Base-by-base conservation (phyloP, 2,888 invertebrate genomes). In the Diarsia brunnea region DNA sequence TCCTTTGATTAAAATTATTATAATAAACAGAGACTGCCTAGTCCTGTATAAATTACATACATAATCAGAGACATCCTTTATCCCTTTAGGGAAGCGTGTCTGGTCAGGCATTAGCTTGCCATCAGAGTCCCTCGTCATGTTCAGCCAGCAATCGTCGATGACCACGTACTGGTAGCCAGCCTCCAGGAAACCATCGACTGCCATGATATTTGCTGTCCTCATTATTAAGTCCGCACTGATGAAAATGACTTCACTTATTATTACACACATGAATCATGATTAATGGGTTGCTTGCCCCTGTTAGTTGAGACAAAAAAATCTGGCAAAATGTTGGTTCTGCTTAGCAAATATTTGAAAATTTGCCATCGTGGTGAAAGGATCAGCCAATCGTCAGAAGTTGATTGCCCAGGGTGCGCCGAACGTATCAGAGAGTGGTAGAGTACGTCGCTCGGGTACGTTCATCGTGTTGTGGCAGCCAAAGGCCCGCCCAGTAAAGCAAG, bases 71-170 rank as follows among this genome's bases (percentile, higher is more conserved):
- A 98, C 92, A 0, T 96, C 94, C 88, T 97, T 97, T 84, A 98
- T 97, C 14, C 98, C 98, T 86, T 94, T 97, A 0, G 98, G 98
- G 90, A 98, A 98, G 69, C 98, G 96, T 61, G 95, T 86, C 21
- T 95, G 97, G 90, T 98, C 98, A 0, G 98, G 96, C 60, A 97
- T 97, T 63, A 98, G 94, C 67, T 96, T 95, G 0, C 97, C 97
- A 3, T 97, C 95, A 12, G 92, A 85, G 69, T 97, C 97, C 43
- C 98, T 94, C n/a, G 97, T 89, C 86, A 95, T 97, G 85, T 97
- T 97, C 89, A 98, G 92, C 98, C 98, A 98, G 91, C 98, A 98
- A 92, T 98, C 98, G 87, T 98, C 98, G 63, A 98, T 97, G 69
- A 97, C 97, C 0, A 98, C 94, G 88, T 98, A 98, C 83, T 98